Conservation (phyloP, 1,140 invertebrate genomes). For the Reticulitermes speratus region DNA sequence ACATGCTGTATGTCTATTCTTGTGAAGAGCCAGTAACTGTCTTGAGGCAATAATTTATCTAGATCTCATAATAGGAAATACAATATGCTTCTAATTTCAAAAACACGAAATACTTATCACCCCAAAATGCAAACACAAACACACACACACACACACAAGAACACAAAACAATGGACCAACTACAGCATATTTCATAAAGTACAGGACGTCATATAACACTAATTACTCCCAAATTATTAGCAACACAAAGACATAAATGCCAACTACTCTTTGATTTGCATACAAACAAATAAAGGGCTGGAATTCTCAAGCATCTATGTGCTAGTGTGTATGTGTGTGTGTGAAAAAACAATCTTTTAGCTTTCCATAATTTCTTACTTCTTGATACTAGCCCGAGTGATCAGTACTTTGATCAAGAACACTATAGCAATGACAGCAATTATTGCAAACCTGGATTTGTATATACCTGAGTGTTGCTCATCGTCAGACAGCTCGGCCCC, state of each 20-base stretch:
- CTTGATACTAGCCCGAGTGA: not conserved
- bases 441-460: constrained; percentile 1
- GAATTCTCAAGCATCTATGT: not conserved
- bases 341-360: not conserved
- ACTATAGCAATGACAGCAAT: not conserved
- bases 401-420: not conserved
- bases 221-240: not conserved
- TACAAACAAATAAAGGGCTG: not conserved
- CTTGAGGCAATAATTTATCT: too few species aligned
- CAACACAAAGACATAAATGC: too few species aligned
- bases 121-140: too few species aligned
- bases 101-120: too few species aligned
- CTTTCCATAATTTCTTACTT: not conserved
- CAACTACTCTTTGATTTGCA: too few species aligned
- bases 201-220: not conserved
- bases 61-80: too few species aligned
- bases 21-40: too few species aligned
- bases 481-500: constrained; percentile 51
- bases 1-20: too few species aligned
- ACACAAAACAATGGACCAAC: too few species aligned
- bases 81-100: too few species aligned
- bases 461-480: constrained; percentile 36
- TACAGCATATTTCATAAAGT: too few species aligned
- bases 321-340: not conserved
- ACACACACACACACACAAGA: too few species aligned